phyloP scores from a whole-genome alignment of 2,797 vertebrate species.

The Garrulus glandarius region DNA sequence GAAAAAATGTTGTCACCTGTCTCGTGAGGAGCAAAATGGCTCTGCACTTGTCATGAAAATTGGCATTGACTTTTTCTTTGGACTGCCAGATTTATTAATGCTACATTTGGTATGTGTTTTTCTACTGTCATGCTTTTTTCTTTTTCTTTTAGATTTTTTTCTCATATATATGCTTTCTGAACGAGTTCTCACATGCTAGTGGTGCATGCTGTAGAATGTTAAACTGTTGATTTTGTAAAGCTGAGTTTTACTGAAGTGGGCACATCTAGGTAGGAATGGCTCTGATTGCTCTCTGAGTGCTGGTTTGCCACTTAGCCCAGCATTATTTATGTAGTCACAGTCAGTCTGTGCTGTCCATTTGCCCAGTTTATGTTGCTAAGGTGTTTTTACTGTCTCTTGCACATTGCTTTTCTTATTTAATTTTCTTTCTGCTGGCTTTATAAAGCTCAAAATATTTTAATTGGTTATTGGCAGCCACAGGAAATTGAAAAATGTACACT shows the following conservation, averaged over 20 bases:
- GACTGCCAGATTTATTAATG: background rate
- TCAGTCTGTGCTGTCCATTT: background rate
- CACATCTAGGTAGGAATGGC: background rate
- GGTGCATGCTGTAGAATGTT: background rate
- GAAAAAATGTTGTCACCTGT: background rate
- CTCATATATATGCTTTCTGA: background rate
- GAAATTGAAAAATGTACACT: background rate
- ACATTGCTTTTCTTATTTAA: background rate
- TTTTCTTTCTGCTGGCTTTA: background rate
- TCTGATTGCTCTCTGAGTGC: background rate
- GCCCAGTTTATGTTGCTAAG: background rate
- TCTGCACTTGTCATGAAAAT: background rate
- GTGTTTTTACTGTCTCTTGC: background rate
- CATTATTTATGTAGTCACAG: background rate
- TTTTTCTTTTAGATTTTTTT: background rate
- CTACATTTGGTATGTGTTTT: accelerated
- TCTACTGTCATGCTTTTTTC: background rate
- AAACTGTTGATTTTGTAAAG: background rate
- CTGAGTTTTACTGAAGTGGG: background rate
- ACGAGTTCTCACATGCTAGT: background rate
- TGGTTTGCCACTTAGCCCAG: background rate
- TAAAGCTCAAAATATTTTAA: constrained; percentile 3
- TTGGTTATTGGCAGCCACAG: background rate
- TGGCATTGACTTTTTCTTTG: background rate
- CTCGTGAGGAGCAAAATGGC: background rate